Conservation (phyloP, 2,888 invertebrate species). For the Adineta ricciae region DNA sequence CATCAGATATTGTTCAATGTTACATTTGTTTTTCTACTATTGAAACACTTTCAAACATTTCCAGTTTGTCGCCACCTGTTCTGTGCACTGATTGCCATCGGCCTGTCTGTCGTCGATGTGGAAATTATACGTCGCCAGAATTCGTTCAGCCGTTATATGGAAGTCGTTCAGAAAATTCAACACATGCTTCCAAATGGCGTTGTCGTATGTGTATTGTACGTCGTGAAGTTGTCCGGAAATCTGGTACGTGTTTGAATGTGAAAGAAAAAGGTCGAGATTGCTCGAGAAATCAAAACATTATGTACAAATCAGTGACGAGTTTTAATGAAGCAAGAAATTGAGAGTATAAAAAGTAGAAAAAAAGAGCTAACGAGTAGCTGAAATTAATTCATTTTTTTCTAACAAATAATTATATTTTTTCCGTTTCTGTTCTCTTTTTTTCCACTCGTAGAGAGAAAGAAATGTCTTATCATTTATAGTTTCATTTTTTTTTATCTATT, state of each 20-base stretch:
- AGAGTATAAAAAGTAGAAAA: neutral
- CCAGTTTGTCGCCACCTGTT: neutral
- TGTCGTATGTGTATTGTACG: neutral
- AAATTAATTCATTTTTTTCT: conserved; percentile 5
- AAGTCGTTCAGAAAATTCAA: conserved; percentile 7
- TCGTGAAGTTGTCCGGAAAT: conserved; percentile 5
- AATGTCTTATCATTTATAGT: too few relatives aligned
- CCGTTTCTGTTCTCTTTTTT: neutral
- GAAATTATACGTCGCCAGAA: conserved; percentile 6
- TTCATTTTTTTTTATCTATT: too few relatives aligned
- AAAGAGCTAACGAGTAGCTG: neutral
- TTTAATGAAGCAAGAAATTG: neutral
- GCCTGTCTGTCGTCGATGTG: conserved; percentile 25
- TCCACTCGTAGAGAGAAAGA: neutral
- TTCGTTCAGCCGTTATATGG: neutral
- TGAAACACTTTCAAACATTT: neutral
- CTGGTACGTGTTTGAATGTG: neutral
- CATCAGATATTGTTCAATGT: neutral
- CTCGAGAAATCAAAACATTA: neutral
- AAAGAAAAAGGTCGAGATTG: neutral
- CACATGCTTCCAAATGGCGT: conserved; percentile 12
- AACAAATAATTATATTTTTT: neutral
- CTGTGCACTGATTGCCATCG: conserved; percentile 22
- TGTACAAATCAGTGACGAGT: neutral
- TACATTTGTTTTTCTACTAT: neutral